phyloP scores from a whole-genome alignment of 2,888 invertebrate genomes.

The Himalopsyche anomala region DNA sequence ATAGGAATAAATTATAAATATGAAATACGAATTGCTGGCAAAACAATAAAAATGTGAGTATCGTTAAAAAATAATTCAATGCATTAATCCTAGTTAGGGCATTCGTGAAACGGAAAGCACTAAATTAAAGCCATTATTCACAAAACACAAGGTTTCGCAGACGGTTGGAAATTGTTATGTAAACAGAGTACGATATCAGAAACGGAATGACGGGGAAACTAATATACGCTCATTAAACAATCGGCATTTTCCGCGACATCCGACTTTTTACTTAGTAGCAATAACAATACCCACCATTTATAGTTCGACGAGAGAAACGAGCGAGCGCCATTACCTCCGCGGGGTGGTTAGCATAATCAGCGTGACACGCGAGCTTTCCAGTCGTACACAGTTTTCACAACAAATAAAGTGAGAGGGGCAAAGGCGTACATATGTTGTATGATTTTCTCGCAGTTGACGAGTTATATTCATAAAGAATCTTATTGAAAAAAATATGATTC shows the following conservation, averaged over 20 bases:
- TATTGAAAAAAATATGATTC: too few species aligned
- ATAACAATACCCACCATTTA: conserved; percentile 25
- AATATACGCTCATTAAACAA: conserved; percentile 18
- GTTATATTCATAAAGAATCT: too few species aligned
- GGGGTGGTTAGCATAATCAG: conserved; percentile 33
- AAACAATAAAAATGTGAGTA: too few species aligned
- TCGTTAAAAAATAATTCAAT: too few species aligned
- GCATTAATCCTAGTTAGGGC: too few species aligned
- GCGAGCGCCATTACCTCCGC: conserved; percentile 19
- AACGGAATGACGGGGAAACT: conserved; percentile 18
- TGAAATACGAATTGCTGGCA: too few species aligned
- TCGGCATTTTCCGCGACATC: conserved; percentile 39
- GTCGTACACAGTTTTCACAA: background rate
- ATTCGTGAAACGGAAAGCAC: background rate
- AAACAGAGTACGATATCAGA: conserved; percentile 23
- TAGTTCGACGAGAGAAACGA: background rate
- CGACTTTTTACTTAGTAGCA: conserved; percentile 1
- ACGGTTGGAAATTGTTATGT: background rate
- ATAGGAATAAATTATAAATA: too few species aligned
- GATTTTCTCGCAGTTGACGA: too few species aligned
- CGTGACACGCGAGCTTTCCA: conserved; percentile 36
- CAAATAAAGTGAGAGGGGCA: background rate
- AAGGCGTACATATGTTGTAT: background rate
- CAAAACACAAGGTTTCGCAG: background rate
- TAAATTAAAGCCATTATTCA: background rate